Percentiles rank a stretch among this genome's conserved stretches.
These are phyloP conservation scores for Saturnia pavonia DNA, from an alignment of 2,888 invertebrate species.

Conservation along the genomic window DNA sequence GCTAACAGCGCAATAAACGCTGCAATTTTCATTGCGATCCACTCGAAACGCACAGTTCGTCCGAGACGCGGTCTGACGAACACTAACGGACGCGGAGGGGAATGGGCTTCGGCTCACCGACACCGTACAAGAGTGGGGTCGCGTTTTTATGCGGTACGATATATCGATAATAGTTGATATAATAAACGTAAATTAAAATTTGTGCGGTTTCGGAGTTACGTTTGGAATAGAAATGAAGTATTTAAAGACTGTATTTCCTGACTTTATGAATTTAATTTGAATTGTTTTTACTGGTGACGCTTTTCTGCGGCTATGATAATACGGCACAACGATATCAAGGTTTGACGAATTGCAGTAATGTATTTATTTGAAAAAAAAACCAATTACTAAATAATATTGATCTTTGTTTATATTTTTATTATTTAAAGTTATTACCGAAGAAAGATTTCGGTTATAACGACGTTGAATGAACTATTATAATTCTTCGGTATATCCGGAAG, in stretches of 20 bases:
- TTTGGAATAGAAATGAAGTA: background rate
- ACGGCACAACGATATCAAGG: background rate
- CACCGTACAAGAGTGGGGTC: conserved; percentile 51
- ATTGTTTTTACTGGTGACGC: conserved; percentile 1
- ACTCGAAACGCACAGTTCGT: conserved; percentile 39
- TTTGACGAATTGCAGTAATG: background rate
- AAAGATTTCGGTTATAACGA: no score
- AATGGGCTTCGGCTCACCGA: conserved; percentile 43
- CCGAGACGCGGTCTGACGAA: conserved; percentile 54
- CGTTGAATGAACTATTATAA: no score
- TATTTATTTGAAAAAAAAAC: background rate
- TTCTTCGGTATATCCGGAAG: no score
- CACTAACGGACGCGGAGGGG: conserved; percentile 52
- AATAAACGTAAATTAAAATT: conserved; percentile 4
- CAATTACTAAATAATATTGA: background rate
- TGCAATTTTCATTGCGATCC: conserved; percentile 56
- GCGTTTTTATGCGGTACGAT: conserved; percentile 48
- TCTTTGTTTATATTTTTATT: background rate
- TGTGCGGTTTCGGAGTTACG: background rate
- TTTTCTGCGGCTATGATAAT: background rate
- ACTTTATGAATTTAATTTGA: background rate
- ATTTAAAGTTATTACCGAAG: no score
- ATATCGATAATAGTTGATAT: conserved; percentile 23
- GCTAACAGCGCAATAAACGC: conserved; percentile 61
- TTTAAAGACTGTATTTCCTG: background rate